phyloP scores from a whole-genome alignment of 2,888 invertebrate genomes.

The Sicus ferrugineus region DNA sequence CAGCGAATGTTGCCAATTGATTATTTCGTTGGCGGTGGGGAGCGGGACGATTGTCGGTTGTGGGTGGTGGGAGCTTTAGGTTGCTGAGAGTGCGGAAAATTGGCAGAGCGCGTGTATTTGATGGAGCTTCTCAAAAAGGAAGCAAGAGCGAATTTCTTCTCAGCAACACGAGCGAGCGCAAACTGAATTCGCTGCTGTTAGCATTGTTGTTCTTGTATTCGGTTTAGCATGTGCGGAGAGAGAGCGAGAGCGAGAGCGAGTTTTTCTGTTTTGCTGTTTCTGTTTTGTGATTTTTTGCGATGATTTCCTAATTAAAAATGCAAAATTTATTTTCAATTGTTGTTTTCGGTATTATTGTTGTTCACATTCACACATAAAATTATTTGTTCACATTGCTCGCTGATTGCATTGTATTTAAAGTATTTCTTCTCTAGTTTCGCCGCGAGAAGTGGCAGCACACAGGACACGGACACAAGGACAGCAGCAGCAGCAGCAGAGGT shows the following conservation, averaged over 20 bases:
- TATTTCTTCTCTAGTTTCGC: background rate
- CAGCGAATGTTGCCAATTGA: constrained; percentile 13
- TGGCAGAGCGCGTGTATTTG: background rate
- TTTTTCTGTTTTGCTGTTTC: no score
- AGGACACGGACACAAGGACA: constrained; percentile 28
- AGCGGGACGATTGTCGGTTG: background rate
- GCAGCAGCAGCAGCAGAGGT: background rate
- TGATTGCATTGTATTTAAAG: background rate
- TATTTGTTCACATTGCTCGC: background rate
- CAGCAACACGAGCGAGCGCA: background rate
- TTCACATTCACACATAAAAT: background rate
- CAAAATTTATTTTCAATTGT: background rate
- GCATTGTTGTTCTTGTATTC: no score
- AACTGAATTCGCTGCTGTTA: background rate
- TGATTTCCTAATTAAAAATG: background rate
- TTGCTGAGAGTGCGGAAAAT: background rate
- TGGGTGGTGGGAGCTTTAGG: background rate
- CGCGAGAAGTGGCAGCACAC: no score
- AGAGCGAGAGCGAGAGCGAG: background rate
- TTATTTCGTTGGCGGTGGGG: constrained; percentile 8
- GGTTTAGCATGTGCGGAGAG: no score
- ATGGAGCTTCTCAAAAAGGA: constrained; percentile 5
- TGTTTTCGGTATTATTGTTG: background rate
- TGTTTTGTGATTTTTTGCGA: background rate
- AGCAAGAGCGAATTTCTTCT: background rate